Percentiles rank a stretch among this genome's conserved stretches.
phyloP scores from a whole-genome alignment of 2,113 vertebrate genomes.

The Pangasianodon gigas region DNA sequence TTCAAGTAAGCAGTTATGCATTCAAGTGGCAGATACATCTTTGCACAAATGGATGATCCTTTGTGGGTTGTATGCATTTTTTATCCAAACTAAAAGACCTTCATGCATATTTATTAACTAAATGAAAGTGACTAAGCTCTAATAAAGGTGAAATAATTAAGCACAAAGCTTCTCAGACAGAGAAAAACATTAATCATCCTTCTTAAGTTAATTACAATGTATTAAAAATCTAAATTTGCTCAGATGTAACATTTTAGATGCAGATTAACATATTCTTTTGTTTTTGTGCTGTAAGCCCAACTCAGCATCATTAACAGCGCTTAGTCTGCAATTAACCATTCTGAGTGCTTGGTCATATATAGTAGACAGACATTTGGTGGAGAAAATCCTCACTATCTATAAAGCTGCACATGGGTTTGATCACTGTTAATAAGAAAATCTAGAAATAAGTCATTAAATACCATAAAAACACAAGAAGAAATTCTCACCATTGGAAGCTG shows the following conservation, averaged over 20 bases:
- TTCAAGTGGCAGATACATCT: background rate
- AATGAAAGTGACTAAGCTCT: background rate
- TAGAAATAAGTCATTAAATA: background rate
- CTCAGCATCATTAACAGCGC: background rate
- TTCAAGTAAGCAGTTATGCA: background rate
- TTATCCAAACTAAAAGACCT: background rate
- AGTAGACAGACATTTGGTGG: background rate
- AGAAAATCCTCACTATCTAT: background rate
- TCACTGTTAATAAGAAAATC: background rate
- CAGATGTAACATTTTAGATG: background rate
- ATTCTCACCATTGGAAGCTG: constrained; percentile 90
- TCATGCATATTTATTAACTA: constrained; percentile 7
- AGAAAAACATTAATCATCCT: background rate
- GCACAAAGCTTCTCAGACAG: background rate
- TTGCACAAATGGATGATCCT: background rate
- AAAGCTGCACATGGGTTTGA: background rate
- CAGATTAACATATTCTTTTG: background rate
- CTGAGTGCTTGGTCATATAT: background rate
- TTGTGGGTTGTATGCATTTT: background rate
- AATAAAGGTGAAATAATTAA: background rate
- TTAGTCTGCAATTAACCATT: background rate
- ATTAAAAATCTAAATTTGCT: too few relatives aligned
- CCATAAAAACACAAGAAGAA: constrained; percentile 35
- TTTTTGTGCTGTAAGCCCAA: background rate
- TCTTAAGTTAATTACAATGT: background rate